phyloP scores from a whole-genome alignment of 2,113 vertebrate species.

The Erythrocebus patas region DNA sequence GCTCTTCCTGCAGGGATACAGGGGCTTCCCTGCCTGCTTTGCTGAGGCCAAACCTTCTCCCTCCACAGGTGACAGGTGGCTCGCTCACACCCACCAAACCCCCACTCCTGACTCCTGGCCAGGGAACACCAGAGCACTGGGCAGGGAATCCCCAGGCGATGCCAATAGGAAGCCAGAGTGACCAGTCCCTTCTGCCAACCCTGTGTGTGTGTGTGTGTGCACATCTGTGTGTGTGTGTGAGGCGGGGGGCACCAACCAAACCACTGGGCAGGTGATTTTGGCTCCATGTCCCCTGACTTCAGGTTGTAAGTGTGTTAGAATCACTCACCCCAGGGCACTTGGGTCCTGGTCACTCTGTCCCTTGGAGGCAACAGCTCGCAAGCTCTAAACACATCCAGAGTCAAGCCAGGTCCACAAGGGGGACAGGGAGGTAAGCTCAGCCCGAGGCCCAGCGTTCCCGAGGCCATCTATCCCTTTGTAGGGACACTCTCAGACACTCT shows the following conservation, averaged over 20 bases:
- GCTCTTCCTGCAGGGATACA: neutral
- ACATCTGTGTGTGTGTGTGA: too few species aligned
- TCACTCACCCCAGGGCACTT: neutral
- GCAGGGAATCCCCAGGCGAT: neutral
- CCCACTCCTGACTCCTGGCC: neutral
- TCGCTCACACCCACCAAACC: neutral
- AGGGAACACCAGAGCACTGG: neutral
- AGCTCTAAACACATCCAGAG: neutral
- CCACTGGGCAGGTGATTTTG: neutral
- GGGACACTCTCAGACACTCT: neutral
- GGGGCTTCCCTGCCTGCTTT: neutral
- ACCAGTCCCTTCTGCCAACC: neutral
- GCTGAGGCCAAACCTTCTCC: neutral
- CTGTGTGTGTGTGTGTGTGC: accelerated
- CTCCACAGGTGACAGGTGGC: accelerated
- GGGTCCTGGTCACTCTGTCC: neutral
- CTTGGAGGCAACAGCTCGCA: neutral
- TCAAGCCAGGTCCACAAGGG: neutral
- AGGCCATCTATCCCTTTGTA: accelerated
- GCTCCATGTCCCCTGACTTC: neutral
- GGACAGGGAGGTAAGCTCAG: neutral
- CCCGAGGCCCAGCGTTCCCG: accelerated
- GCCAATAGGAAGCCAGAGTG: neutral
- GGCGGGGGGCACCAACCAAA: neutral
- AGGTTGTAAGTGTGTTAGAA: neutral